A percentile compares a stretch with the other conserved stretches of the same genome.
Evolutionary conservation across 2,797 vertebrate species (phyloP).

Genomic region (Gadopsis marmoratus): DNA sequence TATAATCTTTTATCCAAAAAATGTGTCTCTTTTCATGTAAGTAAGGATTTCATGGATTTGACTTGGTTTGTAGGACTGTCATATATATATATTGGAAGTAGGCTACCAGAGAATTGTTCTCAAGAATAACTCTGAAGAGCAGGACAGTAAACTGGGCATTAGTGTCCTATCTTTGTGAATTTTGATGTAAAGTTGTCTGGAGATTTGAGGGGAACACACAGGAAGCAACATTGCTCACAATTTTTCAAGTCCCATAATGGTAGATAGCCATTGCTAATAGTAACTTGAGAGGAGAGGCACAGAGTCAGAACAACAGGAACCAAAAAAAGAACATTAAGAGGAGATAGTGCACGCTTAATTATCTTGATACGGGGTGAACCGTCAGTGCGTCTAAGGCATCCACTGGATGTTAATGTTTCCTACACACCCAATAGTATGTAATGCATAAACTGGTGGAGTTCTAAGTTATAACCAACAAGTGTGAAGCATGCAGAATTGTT

Average conservation of each 20-base stretch:
- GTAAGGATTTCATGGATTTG: background rate
- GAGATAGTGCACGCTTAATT: background rate
- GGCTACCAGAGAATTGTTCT: background rate
- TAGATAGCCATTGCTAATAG: background rate
- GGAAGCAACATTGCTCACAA: background rate
- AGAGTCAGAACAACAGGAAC: background rate
- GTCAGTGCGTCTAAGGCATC: background rate
- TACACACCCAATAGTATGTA: background rate
- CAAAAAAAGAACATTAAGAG: background rate
- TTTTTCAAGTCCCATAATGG: background rate
- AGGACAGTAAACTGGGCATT: background rate
- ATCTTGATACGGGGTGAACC: background rate
- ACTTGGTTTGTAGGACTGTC: conserved; percentile 3
- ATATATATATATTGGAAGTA: background rate
- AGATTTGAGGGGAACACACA: conserved; percentile 8
- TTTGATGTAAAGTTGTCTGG: background rate
- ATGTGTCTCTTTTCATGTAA: conserved; percentile 25
- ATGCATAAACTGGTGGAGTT: background rate
- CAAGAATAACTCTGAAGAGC: background rate
- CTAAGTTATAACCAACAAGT: background rate
- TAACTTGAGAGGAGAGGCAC: background rate
- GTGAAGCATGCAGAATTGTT: background rate
- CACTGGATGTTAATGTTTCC: background rate
- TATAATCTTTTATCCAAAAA: conserved; percentile 36
- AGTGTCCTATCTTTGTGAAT: background rate